Conservation (phyloP, 2,888 invertebrate species). For the Eilema depressum region DNA sequence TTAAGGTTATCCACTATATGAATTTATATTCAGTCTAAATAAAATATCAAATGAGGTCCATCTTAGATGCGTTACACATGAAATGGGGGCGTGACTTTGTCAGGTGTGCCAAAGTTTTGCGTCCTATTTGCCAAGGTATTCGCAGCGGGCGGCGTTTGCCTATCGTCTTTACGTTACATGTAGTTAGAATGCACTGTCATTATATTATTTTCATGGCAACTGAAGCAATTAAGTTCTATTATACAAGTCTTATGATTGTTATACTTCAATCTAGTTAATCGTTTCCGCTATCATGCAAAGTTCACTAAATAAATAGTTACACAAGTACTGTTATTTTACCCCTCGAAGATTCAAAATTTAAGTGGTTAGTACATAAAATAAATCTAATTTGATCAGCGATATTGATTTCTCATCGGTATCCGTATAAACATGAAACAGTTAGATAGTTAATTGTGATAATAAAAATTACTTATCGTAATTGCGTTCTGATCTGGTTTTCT, state of each 20-base stretch:
- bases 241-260: neutral
- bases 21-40: slow-evolving; percentile 36
- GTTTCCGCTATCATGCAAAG: neutral
- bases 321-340: neutral
- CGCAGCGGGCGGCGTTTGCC: slow-evolving; percentile 52
- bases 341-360: neutral
- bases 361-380: neutral
- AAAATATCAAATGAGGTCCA: slow-evolving; percentile 48
- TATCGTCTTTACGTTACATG: slow-evolving; percentile 47
- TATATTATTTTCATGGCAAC: neutral
- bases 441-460: slow-evolving; percentile 1
- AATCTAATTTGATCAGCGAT: neutral
- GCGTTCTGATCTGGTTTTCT: neutral
- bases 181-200: slow-evolving; percentile 16
- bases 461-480: neutral
- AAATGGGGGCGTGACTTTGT: slow-evolving; percentile 67
- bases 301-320: neutral
- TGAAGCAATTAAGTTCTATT: neutral
- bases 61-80: slow-evolving; percentile 55
- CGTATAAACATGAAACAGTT: neutral
- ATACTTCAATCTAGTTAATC: neutral
- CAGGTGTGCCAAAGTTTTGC: slow-evolving; percentile 65
- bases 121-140: slow-evolving; percentile 69
- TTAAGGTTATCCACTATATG: neutral
- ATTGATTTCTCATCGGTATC: neutral